Percentiles rank a stretch among this genome's conserved stretches.
phyloP scores from a whole-genome alignment of 1,140 invertebrate genomes.

The Drosophila equinoxialis region DNA sequence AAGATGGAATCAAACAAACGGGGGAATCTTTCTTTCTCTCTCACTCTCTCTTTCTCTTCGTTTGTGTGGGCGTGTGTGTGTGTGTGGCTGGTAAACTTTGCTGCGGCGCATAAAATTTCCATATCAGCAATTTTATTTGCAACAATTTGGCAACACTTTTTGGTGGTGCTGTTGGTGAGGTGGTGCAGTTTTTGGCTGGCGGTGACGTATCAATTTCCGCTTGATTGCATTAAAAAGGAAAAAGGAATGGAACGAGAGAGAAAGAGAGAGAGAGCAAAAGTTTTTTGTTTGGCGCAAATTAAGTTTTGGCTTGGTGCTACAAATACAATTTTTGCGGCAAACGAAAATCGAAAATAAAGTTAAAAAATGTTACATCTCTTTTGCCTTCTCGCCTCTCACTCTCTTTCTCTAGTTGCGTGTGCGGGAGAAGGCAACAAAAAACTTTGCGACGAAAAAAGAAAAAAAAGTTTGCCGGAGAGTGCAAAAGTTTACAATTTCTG shows the following conservation, averaged over 20 bases:
- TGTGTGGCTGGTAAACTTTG: conserved; percentile 48
- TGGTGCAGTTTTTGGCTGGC: conserved; percentile 40
- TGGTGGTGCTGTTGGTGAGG: not conserved
- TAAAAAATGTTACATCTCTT: conserved; percentile 71
- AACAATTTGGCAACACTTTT: conserved; percentile 80
- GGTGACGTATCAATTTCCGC: conserved; percentile 80
- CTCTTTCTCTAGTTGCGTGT: not conserved
- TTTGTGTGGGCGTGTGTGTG: not conserved
- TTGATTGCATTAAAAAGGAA: conserved; percentile 75
- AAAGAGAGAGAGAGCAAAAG: conserved; percentile 44
- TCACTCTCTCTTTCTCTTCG: too few species aligned
- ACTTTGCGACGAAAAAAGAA: conserved; percentile 30
- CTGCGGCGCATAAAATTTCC: conserved; percentile 65
- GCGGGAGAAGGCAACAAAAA: not conserved
- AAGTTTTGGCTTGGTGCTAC: conserved; percentile 66
- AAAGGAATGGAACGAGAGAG: not conserved
- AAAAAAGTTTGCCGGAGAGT: conserved; percentile 63
- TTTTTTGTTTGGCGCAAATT: conserved; percentile 68
- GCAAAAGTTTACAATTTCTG: conserved; percentile 77
- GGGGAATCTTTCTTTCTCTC: not conserved
- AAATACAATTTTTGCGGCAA: conserved; percentile 80
- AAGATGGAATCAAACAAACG: not conserved
- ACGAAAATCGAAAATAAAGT: conserved; percentile 81
- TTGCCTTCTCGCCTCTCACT: not conserved
- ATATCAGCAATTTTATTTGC: conserved; percentile 80